A percentile compares a stretch with the other conserved stretches of the same genome.
Conservation (phyloP, 2,888 invertebrate genomes). For the Oligia strigilis region DNA sequence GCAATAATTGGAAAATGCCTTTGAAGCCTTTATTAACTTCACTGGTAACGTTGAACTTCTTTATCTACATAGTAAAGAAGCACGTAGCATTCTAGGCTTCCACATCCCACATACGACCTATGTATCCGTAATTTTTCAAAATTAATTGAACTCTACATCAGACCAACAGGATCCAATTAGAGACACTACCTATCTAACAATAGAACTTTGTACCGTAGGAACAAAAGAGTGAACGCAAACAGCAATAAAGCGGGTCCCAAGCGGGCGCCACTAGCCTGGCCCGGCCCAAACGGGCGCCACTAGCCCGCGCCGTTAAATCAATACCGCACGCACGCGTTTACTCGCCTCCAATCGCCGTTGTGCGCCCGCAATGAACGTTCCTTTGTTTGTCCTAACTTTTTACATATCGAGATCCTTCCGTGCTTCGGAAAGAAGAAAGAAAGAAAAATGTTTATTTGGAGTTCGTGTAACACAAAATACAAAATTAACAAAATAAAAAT, state of each 20-base stretch:
- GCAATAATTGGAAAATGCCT: too few species aligned
- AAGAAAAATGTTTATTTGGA: too few species aligned
- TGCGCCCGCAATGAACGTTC: constrained; percentile 11
- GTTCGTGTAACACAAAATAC: too few species aligned
- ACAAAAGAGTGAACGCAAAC: constrained; percentile 38
- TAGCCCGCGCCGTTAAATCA: constrained; percentile 50
- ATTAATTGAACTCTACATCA: constrained; percentile 11
- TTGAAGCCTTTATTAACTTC: too few species aligned
- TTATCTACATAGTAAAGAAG: neutral
- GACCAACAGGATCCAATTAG: constrained; percentile 43
- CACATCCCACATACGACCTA: neutral
- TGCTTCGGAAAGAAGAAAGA: neutral
- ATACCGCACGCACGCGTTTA: constrained; percentile 60
- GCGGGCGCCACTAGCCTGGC: constrained; percentile 34
- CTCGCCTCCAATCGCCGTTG: neutral
- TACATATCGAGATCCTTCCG: neutral
- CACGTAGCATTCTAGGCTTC: neutral
- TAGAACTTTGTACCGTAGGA: constrained; percentile 7
- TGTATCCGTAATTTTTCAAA: neutral
- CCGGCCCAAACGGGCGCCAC: constrained; percentile 47
- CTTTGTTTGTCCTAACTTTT: constrained; percentile 32
- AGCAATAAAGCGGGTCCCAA: constrained; percentile 43
- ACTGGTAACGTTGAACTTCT: neutral
- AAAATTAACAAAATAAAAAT: too few species aligned
- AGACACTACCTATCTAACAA: neutral